phyloP scores from a whole-genome alignment of 53 echinoderm and acorn worm genomes.

The Luidia sarsii region DNA sequence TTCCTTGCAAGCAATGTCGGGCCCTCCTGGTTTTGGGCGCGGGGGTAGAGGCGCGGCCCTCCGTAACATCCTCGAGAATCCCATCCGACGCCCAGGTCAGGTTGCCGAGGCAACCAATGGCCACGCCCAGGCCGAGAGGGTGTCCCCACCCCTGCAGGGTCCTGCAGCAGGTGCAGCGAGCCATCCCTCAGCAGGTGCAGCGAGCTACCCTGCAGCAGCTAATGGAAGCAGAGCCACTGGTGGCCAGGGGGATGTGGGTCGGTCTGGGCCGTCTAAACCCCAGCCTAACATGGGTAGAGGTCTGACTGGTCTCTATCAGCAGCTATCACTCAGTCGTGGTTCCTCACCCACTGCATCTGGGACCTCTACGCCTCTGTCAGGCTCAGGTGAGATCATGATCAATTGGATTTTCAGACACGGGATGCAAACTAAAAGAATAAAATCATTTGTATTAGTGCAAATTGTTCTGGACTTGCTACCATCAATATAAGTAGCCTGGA shows the following conservation, averaged over 20 bases:
- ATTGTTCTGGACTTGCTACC: no score
- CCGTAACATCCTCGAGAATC: slow-evolving; percentile 77
- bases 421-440: no score
- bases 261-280: neutral
- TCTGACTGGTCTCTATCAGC: slow-evolving; percentile 45
- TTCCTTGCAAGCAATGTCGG: no score
- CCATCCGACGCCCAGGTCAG: slow-evolving; percentile 74
- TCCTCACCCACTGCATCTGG: slow-evolving; percentile 5
- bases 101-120: neutral
- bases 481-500: no score
- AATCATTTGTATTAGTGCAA: no score
- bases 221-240: neutral
- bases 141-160: slow-evolving; percentile 6
- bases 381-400: slow-evolving; percentile 4
- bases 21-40: slow-evolving; percentile 85
- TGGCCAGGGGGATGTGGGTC: neutral
- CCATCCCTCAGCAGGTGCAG: neutral
- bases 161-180: neutral
- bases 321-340: slow-evolving; percentile 41
- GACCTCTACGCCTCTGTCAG: slow-evolving; percentile 2
- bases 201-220: no score
- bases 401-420: no score
- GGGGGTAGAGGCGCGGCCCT: slow-evolving; percentile 97
- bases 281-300: slow-evolving; percentile 59
- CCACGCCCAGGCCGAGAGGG: neutral